A percentile compares a stretch with the other conserved stretches of the same genome.
Evolutionary conservation across 2,113 vertebrate genomes (phyloP).

Genomic region (Nesoenas mayeri): DNA sequence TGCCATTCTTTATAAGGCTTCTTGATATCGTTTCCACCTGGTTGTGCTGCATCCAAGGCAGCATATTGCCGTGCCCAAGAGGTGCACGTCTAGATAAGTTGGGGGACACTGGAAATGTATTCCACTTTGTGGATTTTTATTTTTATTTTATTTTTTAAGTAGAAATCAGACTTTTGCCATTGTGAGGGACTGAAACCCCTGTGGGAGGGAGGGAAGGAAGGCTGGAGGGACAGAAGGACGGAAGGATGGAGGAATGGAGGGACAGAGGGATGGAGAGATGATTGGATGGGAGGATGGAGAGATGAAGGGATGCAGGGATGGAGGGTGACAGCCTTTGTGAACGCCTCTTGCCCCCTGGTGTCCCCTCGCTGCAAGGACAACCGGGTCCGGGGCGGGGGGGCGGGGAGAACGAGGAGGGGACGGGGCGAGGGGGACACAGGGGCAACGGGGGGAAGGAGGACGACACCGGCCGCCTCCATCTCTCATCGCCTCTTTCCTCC

Average conservation of each 20-base stretch:
- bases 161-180: background rate
- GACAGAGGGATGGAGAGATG: background rate
- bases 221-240: background rate
- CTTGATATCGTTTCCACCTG: constrained; percentile 18
- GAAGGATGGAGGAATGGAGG: fast-evolving
- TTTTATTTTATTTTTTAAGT: background rate
- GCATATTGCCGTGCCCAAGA: constrained; percentile 35
- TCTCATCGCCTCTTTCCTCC: background rate
- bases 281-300: background rate
- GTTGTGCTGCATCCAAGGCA: constrained; percentile 25
- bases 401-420: background rate
- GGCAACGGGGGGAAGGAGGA: background rate
- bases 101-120: background rate
- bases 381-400: background rate
- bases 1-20: constrained; percentile 46
- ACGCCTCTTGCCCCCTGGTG: constrained; percentile 78
- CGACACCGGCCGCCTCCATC: background rate
- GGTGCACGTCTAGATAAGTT: background rate
- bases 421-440: background rate
- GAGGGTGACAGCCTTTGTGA: constrained; percentile 42
- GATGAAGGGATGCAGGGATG: background rate
- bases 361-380: constrained; percentile 66
- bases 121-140: background rate
- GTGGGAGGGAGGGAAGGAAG: background rate
- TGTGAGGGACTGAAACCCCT: background rate